Evolutionary conservation across 2,888 invertebrate species (phyloP).

Genomic region (Drosophila setosimentum): DNA sequence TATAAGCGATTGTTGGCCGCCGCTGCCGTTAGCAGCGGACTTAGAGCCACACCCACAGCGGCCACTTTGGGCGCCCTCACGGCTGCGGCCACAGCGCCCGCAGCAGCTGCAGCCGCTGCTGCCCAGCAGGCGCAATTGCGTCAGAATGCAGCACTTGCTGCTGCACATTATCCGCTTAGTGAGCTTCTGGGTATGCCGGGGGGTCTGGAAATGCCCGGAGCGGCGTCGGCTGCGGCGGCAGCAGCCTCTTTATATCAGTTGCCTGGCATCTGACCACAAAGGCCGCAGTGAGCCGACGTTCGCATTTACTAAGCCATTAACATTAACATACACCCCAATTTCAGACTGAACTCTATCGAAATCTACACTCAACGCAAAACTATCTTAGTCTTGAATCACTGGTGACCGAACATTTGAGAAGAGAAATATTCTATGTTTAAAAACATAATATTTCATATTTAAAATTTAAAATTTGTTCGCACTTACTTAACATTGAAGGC

Average conservation of each 20-base stretch:
- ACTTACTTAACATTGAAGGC: not conserved
- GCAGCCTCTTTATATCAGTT: conserved; percentile 89
- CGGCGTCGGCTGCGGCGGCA: conserved; percentile 83
- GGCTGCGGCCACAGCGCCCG: conserved; percentile 80
- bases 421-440: not conserved
- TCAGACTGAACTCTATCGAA: not conserved
- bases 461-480: not conserved
- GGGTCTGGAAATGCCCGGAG: conserved; percentile 87
- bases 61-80: conserved; percentile 78
- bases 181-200: conserved; percentile 90
- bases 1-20: conserved; percentile 85
- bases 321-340: conserved; percentile 3
- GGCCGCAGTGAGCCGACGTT: conserved; percentile 68
- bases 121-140: conserved; percentile 79
- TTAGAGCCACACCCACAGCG: conserved; percentile 75
- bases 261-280: conserved; percentile 88
- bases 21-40: conserved; percentile 83
- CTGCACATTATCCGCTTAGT: conserved; percentile 89
- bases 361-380: not conserved
- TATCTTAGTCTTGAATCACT: not conserved
- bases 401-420: not conserved
- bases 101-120: conserved; percentile 79
- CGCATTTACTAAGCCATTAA: conserved; percentile 17
- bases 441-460: not conserved
- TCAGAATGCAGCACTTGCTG: conserved; percentile 78